Evolutionary conservation across 2,113 vertebrate species (phyloP), one percentile per base, ranked within the genome.

Genomic region (Cyprinus carpio): DNA sequence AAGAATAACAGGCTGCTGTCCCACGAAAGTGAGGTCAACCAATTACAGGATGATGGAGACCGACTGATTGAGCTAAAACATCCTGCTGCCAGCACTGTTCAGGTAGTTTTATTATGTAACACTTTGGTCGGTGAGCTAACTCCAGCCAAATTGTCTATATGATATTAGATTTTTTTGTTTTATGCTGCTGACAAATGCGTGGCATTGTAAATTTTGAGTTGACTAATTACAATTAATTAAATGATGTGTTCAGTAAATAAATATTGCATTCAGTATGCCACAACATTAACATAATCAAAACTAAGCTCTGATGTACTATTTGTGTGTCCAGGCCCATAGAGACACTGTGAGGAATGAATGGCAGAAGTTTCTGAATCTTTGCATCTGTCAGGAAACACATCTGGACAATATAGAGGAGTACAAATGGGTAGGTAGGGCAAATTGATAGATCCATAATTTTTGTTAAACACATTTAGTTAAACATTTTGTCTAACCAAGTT

Each of bases 321-420:
- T 58, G 78, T 49, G 4, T 75, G 64, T 85, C 72, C 90, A 99
- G 98, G 92, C 92, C 77, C 97, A 99, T 89, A 97, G 94, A 92
- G 97, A 98, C 69, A 89, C 92, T 2, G 86, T 98, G 82, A 96
- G 96, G 90, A 95, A 89, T 0, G 97, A 99, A 85, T 99, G 98
- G 98, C 97, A 99, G 93, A 96, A 96, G 88, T 98, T 99, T 88
- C 94, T 99, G 85, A 99, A 99, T 75, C 94, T 99, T 79, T 99
- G 98, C 91, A 98, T 99, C 91, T 99, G 97, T 90, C 96, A 99
- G 84, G 98, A 99, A 92, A 94, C 94, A 10, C 98, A 98, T 3
- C 92, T 99, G 91, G 96, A 96, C 86, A 96, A 90, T 0, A 92
- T 98, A 87, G 97, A 98, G 89, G 95, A 92, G 4, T 98, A 95